phyloP scores from a whole-genome alignment of 2,797 vertebrate species.

The Chrosomus eos region DNA sequence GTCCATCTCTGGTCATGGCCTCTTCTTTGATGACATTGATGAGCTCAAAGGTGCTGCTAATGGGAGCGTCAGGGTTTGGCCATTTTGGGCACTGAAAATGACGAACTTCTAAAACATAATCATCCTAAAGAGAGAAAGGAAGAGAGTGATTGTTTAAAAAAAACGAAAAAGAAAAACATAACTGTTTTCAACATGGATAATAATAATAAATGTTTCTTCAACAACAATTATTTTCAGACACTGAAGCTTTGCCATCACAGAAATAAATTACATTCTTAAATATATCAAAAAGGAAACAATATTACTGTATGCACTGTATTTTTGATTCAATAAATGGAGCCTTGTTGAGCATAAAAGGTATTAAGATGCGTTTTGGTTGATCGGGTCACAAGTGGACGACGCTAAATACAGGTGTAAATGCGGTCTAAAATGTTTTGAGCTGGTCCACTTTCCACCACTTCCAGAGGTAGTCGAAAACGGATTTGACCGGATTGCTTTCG shows the following conservation, averaged over 20 bases:
- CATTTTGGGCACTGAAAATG: slow-evolving; percentile 97
- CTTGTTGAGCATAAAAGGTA: no score
- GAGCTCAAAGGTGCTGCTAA: slow-evolving; percentile 93
- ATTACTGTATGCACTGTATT: not conserved
- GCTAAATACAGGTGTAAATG: no score
- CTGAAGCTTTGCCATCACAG: not conserved
- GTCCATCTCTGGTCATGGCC: slow-evolving; percentile 88
- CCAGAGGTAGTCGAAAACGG: not conserved
- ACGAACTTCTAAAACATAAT: slow-evolving; percentile 93
- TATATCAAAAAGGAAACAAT: no score
- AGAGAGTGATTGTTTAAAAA: not conserved
- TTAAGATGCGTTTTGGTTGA: not conserved
- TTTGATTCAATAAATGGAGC: not conserved
- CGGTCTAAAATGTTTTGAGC: not conserved
- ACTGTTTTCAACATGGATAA: not conserved
- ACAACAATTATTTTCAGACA: not conserved
- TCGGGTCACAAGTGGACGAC: not conserved
- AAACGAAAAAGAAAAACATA: no score
- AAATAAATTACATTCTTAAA: not conserved
- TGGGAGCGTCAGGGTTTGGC: slow-evolving; percentile 90
- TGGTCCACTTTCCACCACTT: not conserved
- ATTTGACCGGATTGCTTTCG: not conserved
- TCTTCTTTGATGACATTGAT: slow-evolving; percentile 95
- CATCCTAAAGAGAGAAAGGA: slow-evolving; percentile 78
- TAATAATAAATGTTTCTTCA: not conserved